Base-by-base conservation (phyloP, 2,113 vertebrate genomes). In the Centropristis striata region DNA sequence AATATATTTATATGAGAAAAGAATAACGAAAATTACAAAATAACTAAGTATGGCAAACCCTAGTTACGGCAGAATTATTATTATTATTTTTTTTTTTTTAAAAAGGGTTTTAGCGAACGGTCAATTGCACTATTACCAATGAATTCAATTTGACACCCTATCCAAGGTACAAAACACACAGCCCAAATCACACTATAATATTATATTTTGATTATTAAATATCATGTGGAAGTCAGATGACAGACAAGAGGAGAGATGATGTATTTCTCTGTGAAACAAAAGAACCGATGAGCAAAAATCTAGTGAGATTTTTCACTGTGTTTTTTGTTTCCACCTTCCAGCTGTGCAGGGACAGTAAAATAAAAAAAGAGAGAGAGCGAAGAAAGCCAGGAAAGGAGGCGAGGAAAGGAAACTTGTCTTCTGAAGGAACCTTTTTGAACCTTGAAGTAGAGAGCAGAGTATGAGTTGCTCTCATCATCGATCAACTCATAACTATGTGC, bases 401-500 rank as follows among this genome's bases (percentile, higher is more conserved):
- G 2, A 78, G 49, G 51, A 55, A 51, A 78, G 39, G 50, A 70
- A 63, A 58, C 4, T 1, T 12, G 32, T 55, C 37, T 63, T 61
- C 65, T 66, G 50, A 61, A 78, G 7, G 36, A 81, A 83, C 46
- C 25, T 71, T 71, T 82, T 42, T 58, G 32, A 32, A 32, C 32
- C 18, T n/a, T 16, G 27, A 28, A 21, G 15, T 21, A 8, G 18
- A 61, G 46, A 72, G 42, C 12, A 21, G 65, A 21, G n/a, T 75
- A 16, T 18, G 12, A 44, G 47, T 60, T 41, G 69, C 68, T 66
- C 71, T 74, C 71, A 64, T 71, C 78, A 71, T 8, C 2, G 72
- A 84, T 81, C 75, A 46, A 78, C 50, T 75, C 79, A 71, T 77
- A 58, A 86, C 54, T 60, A 84, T 86, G 94, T 93, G 93, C 92